Percentiles rank a stretch among this genome's conserved stretches.
Evolutionary conservation across 1,140 invertebrate species (phyloP).

Genomic region (Drosophila kepulauana): DNA sequence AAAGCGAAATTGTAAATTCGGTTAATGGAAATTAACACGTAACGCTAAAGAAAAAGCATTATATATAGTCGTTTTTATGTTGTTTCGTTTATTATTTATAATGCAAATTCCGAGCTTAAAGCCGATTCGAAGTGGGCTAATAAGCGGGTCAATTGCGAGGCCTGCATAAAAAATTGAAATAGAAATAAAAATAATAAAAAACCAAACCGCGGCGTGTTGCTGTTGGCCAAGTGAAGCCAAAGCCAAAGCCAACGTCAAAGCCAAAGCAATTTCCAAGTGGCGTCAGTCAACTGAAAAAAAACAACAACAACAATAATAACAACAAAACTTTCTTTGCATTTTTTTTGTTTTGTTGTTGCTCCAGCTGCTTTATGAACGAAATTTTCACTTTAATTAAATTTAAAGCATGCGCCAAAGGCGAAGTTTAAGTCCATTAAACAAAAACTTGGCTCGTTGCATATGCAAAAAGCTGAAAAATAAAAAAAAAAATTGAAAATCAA

Average conservation of each 20-base stretch:
- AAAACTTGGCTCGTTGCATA: constrained; percentile 62
- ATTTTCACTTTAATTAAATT: constrained; percentile 83
- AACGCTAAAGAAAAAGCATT: constrained; percentile 25
- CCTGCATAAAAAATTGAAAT: constrained; percentile 45
- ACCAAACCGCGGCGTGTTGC: constrained; percentile 18
- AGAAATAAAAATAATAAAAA: constrained; percentile 29
- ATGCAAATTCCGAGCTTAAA: constrained; percentile 63
- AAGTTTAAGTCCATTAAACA: constrained; percentile 49
- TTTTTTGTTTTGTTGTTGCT: constrained; percentile 13
- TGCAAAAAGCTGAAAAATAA: constrained; percentile 63
- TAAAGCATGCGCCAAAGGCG: constrained; percentile 65
- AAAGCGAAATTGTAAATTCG: constrained; percentile 25
- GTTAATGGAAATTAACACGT: constrained; percentile 68
- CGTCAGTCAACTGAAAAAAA: constrained; percentile 48
- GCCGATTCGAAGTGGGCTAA: constrained; percentile 48
- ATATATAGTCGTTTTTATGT: background rate
- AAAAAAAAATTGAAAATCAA: constrained; percentile 50
- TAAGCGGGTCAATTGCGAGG: constrained; percentile 72
- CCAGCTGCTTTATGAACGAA: constrained; percentile 55
- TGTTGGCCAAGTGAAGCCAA: constrained; percentile 35
- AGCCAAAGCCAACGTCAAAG: constrained; percentile 36
- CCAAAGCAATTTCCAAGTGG: constrained; percentile 34
- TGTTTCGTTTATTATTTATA: constrained; percentile 29
- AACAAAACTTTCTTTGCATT: constrained; percentile 75
- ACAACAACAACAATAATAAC: constrained; percentile 11